These are phyloP conservation scores for Erebia aethiops DNA, from an alignment of 2,888 invertebrate species.

Conservation along the genomic window DNA sequence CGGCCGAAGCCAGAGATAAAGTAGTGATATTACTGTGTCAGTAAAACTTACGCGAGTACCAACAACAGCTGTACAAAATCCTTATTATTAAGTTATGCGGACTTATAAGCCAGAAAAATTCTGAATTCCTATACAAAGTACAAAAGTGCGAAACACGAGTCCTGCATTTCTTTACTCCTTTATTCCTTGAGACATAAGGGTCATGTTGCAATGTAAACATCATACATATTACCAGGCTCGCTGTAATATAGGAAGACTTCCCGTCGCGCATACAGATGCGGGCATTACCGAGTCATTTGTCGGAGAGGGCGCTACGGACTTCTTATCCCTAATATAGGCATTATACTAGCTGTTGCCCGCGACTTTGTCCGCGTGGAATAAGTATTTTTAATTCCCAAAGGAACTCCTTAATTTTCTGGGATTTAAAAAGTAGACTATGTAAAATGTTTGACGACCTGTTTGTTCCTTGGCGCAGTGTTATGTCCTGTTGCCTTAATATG, in stretches of 20 bases:
- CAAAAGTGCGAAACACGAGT: not conserved
- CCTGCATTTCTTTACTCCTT: not conserved
- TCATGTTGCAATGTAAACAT: slow-evolving; percentile 1
- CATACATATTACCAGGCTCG: slow-evolving; percentile 22
- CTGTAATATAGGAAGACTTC: slow-evolving; percentile 57
- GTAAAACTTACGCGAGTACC: no score
- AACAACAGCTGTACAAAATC: no score
- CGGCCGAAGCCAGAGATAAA: no score
- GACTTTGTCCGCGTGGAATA: not conserved
- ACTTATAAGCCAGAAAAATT: not conserved
- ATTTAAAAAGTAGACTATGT: no score
- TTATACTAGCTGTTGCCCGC: not conserved
- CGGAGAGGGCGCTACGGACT: slow-evolving; percentile 36
- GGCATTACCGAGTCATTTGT: slow-evolving; percentile 58
- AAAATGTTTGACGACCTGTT: no score
- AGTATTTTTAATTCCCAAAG: no score
- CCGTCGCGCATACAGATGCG: slow-evolving; percentile 63
- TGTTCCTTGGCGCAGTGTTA: no score
- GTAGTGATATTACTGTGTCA: no score
- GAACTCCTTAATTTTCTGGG: no score
- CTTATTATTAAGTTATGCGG: no score
- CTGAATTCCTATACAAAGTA: not conserved
- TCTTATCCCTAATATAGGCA: slow-evolving; percentile 11
- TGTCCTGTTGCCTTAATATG: no score
- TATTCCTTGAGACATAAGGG: not conserved